Evolutionary conservation across 2,797 vertebrate species (phyloP).

Genomic region (Vultur gryphus): DNA sequence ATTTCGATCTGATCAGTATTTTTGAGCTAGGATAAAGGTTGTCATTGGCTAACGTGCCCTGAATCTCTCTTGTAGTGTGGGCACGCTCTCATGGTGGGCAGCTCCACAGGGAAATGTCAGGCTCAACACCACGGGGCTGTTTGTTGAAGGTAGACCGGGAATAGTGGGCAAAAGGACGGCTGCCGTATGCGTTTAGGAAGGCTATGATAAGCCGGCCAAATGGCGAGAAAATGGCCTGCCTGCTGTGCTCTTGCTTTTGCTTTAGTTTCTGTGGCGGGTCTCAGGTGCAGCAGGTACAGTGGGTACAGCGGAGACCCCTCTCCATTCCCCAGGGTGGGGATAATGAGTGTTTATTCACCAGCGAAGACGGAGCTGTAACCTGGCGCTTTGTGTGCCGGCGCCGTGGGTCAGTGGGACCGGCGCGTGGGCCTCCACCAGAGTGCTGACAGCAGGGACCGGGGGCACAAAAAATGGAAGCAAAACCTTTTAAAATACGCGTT

Average conservation of each 20-base stretch:
- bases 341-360: neutral
- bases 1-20: neutral
- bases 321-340: accelerated
- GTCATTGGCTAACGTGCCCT: neutral
- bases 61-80: accelerated
- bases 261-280: accelerated
- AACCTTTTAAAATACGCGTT: neutral
- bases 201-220: accelerated
- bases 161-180: accelerated
- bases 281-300: neutral
- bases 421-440: neutral
- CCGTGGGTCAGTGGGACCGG: neutral
- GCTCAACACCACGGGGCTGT: accelerated
- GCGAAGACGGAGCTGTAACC: neutral
- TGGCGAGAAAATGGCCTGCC: neutral
- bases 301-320: neutral
- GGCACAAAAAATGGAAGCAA: neutral
- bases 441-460: accelerated
- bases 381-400: accelerated
- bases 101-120: accelerated
- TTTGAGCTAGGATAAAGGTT: neutral
- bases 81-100: accelerated
- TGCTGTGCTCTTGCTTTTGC: neutral
- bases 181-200: accelerated
- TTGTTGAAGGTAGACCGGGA: accelerated